Conservation (phyloP, 2,113 vertebrate genomes). For the Penelope pileata region DNA sequence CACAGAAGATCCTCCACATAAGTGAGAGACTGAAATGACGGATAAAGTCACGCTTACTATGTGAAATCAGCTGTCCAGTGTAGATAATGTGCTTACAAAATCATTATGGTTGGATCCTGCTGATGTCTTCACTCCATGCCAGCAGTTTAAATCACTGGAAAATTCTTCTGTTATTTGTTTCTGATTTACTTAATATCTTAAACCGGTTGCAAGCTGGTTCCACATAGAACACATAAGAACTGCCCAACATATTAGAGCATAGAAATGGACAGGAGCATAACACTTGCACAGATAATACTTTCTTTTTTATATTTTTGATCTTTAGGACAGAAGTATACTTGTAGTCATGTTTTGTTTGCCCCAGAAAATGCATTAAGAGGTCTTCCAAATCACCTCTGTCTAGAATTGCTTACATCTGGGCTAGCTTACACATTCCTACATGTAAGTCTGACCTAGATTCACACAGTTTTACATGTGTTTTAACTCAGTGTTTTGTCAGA, state of each 20-base stretch:
- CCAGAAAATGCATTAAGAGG: neutral
- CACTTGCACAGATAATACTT: neutral
- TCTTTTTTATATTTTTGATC: neutral
- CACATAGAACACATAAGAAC: neutral
- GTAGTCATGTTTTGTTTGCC: neutral
- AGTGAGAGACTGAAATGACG: neutral
- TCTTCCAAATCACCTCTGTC: neutral
- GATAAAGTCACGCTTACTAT: neutral
- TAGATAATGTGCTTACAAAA: conserved; percentile 41
- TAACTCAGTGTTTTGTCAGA: accelerated
- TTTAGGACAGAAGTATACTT: neutral
- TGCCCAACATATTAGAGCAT: neutral
- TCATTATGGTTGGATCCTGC: neutral
- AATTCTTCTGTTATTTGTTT: conserved; percentile 29
- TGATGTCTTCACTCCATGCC: neutral
- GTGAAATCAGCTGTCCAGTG: conserved; percentile 32
- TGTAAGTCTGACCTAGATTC: neutral
- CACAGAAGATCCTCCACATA: neutral
- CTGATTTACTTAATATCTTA: conserved; percentile 35
- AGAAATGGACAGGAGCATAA: neutral
- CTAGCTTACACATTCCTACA: neutral
- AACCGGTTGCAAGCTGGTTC: neutral
- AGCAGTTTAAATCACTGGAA: conserved; percentile 13
- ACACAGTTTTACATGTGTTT: neutral
- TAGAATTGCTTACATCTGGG: neutral